Conservation (phyloP, 2,888 invertebrate species). For the Polydrusus tereticollis region DNA sequence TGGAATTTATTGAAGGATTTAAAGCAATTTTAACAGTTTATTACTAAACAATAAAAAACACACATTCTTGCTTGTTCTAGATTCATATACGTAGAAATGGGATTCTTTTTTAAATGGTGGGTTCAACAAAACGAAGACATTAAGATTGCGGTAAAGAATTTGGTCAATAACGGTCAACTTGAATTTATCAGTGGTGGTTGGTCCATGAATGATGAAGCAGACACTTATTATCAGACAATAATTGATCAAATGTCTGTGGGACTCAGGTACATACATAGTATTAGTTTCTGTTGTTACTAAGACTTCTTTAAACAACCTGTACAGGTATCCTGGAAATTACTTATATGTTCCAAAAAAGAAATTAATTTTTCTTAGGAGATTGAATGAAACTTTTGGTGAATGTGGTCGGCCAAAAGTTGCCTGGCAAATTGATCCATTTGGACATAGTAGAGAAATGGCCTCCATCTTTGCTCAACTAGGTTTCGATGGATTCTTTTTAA, state of each 20-base stretch:
- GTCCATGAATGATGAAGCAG: slow-evolving; percentile 75
- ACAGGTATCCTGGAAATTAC: too few relatives aligned
- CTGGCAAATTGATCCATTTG: slow-evolving; percentile 91
- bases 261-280: slow-evolving; percentile 66
- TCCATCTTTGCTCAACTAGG: slow-evolving; percentile 76
- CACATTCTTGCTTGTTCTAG: too few relatives aligned
- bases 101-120: slow-evolving; percentile 87
- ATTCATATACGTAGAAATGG: slow-evolving; percentile 85
- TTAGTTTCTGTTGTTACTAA: too few relatives aligned
- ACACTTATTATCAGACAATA: slow-evolving; percentile 76
- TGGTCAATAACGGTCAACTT: slow-evolving; percentile 73
- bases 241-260: slow-evolving; percentile 81
- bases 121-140: slow-evolving; percentile 70
- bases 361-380: slow-evolving; percentile 64
- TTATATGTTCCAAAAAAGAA: background rate
- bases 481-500: slow-evolving; percentile 80
- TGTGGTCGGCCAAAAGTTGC: slow-evolving; percentile 82
- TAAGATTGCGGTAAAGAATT: slow-evolving; percentile 69
- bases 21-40: too few relatives aligned
- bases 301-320: too few relatives aligned
- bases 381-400: slow-evolving; percentile 78
- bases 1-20: too few relatives aligned
- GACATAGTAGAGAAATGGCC: slow-evolving; percentile 80
- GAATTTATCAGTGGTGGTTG: slow-evolving; percentile 75
- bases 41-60: too few relatives aligned